Evolutionary conservation across 2,113 vertebrate species (phyloP).

Genomic region (Sterrhoptilus dennistouni): DNA sequence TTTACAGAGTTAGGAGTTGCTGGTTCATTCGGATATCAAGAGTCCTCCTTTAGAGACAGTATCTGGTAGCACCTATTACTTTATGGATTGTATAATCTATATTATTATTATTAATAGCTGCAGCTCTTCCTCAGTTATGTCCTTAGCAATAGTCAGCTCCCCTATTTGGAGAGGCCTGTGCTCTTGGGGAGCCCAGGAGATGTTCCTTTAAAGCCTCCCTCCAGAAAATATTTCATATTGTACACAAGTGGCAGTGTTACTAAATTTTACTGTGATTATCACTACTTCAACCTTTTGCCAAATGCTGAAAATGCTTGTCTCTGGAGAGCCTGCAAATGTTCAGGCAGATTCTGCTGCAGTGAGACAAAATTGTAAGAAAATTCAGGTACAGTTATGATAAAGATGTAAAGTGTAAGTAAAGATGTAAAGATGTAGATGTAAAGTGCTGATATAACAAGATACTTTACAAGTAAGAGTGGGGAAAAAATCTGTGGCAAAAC

Average conservation of each 20-base stretch:
- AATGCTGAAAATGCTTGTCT: constrained; percentile 25
- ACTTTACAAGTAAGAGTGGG: neutral
- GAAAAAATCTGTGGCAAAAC: neutral
- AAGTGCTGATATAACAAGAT: constrained; percentile 31
- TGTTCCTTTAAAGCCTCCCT: constrained; percentile 11
- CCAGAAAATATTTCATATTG: neutral
- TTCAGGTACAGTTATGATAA: constrained; percentile 10
- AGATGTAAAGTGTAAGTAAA: neutral
- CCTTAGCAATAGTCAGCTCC: neutral
- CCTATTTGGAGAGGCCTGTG: neutral
- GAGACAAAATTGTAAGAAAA: neutral
- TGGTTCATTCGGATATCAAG: neutral
- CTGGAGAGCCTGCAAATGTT: constrained; percentile 18
- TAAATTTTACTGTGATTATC: constrained; percentile 20
- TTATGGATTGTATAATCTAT: neutral
- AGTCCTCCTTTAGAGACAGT: neutral
- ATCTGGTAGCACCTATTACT: neutral
- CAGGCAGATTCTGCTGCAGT: neutral
- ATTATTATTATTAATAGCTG: neutral
- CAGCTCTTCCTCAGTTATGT: neutral
- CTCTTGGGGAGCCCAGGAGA: neutral
- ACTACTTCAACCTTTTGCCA: constrained; percentile 23
- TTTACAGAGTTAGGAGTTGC: neutral
- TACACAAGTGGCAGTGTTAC: neutral
- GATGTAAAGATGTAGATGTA: neutral